These are phyloP conservation scores for Elephantulus edwardii DNA, from an alignment of 2,113 vertebrate species.

Conservation along the genomic window DNA sequence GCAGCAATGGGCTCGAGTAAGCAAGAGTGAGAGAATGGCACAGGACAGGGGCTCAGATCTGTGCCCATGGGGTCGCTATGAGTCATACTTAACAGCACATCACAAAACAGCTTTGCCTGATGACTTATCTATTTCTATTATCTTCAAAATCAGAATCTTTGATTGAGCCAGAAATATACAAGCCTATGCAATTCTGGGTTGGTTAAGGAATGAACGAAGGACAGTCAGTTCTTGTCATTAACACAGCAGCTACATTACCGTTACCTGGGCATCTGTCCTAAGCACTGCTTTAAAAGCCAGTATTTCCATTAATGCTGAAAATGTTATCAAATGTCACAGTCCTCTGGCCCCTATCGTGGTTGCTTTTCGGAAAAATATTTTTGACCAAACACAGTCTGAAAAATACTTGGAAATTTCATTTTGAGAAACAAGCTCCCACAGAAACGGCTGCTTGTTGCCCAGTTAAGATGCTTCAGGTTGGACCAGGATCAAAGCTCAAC, in stretches of 20 bases:
- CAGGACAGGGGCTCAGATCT: too few relatives aligned
- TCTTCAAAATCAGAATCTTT: neutral
- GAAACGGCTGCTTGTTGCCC: neutral
- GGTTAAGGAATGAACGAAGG: neutral
- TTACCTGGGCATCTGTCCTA: neutral
- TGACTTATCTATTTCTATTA: neutral
- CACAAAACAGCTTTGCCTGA: neutral
- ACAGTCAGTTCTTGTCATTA: neutral
- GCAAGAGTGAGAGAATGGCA: too few relatives aligned
- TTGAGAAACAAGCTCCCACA: neutral
- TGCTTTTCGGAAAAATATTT: slow-evolving; percentile 34
- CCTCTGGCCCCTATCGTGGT: neutral
- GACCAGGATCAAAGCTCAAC: neutral
- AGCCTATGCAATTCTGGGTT: neutral
- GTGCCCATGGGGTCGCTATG: too few relatives aligned
- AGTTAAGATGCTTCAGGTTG: neutral
- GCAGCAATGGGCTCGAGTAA: too few relatives aligned
- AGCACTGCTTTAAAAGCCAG: neutral
- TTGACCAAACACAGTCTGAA: neutral
- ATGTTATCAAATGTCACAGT: neutral
- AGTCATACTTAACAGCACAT: too few relatives aligned
- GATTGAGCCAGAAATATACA: neutral
- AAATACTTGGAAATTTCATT: neutral
- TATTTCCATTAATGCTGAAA: slow-evolving; percentile 7
- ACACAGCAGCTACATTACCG: neutral